phyloP scores from a whole-genome alignment of 2,888 invertebrate genomes.

The Diplazon laetatorius region DNA sequence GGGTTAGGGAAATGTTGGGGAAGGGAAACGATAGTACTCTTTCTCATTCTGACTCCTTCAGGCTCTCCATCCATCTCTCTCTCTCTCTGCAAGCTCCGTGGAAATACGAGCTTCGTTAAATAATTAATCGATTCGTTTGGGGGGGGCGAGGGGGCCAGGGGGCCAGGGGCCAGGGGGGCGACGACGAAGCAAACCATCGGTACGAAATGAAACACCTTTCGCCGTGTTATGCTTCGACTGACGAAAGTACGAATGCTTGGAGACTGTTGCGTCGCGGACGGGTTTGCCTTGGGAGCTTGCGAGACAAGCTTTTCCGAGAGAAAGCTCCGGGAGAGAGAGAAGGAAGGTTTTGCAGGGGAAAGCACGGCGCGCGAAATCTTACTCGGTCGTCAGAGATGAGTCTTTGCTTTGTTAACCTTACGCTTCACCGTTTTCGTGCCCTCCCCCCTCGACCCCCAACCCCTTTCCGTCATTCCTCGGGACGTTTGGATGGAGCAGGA shows the following conservation, averaged over 20 bases:
- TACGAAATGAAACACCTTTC: slow-evolving; percentile 66
- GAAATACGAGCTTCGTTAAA: slow-evolving; percentile 71
- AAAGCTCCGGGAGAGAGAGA: slow-evolving; percentile 35
- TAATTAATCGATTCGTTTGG: slow-evolving; percentile 73
- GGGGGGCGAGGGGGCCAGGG: too few relatives aligned
- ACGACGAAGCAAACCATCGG: slow-evolving; percentile 63
- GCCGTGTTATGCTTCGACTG: slow-evolving; percentile 47
- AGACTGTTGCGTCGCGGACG: background rate
- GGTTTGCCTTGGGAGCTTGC: slow-evolving; percentile 40
- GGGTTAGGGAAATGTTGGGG: background rate
- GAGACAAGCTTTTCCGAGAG: too few relatives aligned
- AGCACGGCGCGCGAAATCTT: slow-evolving; percentile 48
- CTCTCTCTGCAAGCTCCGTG: slow-evolving; percentile 55
- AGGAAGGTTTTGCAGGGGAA: slow-evolving; percentile 35
- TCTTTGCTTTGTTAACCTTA: slow-evolving; percentile 62
- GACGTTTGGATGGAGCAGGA: slow-evolving; percentile 40
- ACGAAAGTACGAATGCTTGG: slow-evolving; percentile 23
- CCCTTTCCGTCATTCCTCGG: slow-evolving; percentile 24
- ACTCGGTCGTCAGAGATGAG: slow-evolving; percentile 55
- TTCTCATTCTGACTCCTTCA: slow-evolving; percentile 21
- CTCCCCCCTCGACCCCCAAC: background rate
- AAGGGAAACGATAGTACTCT: slow-evolving; percentile 20
- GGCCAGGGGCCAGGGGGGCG: too few relatives aligned
- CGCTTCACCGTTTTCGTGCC: slow-evolving; percentile 41
- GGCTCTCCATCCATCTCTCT: too few relatives aligned